These are phyloP conservation scores for Pogonocichla stellata DNA, from an alignment of 2,113 vertebrate genomes.

Conservation along the genomic window DNA sequence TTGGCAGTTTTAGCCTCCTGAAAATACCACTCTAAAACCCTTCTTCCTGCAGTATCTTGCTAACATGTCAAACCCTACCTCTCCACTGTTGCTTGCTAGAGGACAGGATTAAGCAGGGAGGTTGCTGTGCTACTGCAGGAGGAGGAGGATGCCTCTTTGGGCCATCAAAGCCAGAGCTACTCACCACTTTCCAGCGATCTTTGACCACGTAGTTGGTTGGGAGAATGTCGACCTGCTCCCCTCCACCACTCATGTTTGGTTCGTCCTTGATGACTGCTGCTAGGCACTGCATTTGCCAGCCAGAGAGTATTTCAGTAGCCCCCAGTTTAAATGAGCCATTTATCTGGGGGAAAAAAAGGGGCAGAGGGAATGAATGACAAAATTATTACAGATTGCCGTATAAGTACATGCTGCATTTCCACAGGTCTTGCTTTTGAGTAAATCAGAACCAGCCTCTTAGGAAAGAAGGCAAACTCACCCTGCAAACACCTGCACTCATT, in stretches of 20 bases:
- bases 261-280: constrained; percentile 93
- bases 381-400: not conserved
- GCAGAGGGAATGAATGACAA: not conserved
- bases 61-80: not conserved
- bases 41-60: not conserved
- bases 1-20: not conserved
- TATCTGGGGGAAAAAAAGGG: constrained; percentile 76
- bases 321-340: constrained; percentile 95
- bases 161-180: constrained; percentile 36
- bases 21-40: not conserved
- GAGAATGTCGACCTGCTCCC: constrained; percentile 96
- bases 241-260: constrained; percentile 97
- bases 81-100: not conserved
- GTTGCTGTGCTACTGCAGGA: not conserved
- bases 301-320: constrained; percentile 88
- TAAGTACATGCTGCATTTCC: not conserved
- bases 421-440: not conserved
- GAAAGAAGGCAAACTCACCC: constrained; percentile 20
- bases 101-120: not conserved
- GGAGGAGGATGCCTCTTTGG: not conserved
- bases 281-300: constrained; percentile 98
- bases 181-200: constrained; percentile 99
- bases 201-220: constrained; percentile 97
- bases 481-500: not conserved
- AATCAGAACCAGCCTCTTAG: not conserved